Evolutionary conservation across 2,113 vertebrate species (phyloP), one percentile per base, ranked within the genome.

Genomic region (Semnornis frantzii): DNA sequence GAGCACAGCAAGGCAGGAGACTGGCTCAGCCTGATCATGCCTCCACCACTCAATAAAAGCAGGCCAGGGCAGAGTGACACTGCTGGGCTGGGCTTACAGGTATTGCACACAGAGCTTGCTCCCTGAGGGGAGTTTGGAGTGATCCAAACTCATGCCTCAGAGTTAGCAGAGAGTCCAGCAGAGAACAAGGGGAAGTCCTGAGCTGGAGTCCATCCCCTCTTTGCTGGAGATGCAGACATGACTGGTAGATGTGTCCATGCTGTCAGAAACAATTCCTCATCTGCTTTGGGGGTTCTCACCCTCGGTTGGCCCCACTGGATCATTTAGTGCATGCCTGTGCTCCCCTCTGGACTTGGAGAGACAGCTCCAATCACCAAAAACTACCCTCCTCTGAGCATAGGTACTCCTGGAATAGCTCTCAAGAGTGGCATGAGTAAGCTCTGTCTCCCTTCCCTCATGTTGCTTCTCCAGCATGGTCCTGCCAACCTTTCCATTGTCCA

Each of bases 241-340:
- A 19, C 58, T 11, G 1, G 37, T 70, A 70, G 31, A 46, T 52
- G 30, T 31, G 62, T 39, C n/a, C 34, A 31, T 2, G 4, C 20
- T 0, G 0, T 23, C 80, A 92, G 69, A 73, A 76, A 42, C 39
- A 48, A 24, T 55, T 83, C 23, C 18, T 7, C 55, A 80, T 31
- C 28, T 83, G 57, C 28, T 7, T 33, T 1, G 1, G 14, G 50
- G 17, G 13, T 50, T 46, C 65, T 82, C 15, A 54, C 24, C 52
- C 65, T 58, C n/a, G 39, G 23, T 6, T 27, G n/a, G 55, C 60
- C 30, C 42, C 0, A 0, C 42, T 2, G 0, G 25, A 55, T 30
- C 0, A 0, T n/a, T 21, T 31, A 78, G 24, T n/a, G 75, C 18
- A 42, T 15, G 68, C 27, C 46, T 70, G 1, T 24, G 70, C 10